Evolutionary conservation across 1,140 invertebrate species (phyloP).

Genomic region (Neuroterus valhalla): DNA sequence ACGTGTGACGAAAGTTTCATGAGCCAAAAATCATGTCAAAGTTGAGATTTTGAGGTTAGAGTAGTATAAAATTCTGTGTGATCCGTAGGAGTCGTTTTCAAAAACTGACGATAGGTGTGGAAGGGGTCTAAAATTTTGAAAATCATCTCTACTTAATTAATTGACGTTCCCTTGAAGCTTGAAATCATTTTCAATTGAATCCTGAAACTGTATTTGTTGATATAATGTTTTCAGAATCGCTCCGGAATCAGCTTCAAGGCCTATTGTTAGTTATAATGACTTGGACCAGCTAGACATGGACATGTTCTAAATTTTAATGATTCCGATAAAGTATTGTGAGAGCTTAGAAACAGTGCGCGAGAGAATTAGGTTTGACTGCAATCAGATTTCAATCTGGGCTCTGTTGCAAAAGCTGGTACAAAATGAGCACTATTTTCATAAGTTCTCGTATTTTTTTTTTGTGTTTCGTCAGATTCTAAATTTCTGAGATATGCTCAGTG

Average conservation of each 20-base stretch:
- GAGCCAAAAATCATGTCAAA: too few relatives aligned
- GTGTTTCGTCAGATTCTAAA: too few relatives aligned
- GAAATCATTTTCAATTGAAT: constrained; percentile 31
- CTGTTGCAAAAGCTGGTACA: constrained; percentile 53
- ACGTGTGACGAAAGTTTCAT: too few relatives aligned
- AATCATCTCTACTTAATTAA: too few relatives aligned
- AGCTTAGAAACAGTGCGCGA: constrained; percentile 14
- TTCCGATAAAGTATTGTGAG: constrained; percentile 20
- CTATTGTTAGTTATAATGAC: constrained; percentile 88
- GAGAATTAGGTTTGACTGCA: background rate
- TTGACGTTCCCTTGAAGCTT: too few relatives aligned
- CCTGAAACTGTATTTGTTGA: constrained; percentile 50
- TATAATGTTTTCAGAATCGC: constrained; percentile 77
- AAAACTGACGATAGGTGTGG: too few relatives aligned
- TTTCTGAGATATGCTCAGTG: too few relatives aligned
- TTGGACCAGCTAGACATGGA: constrained; percentile 88
- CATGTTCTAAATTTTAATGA: constrained; percentile 76
- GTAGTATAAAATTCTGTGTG: too few relatives aligned
- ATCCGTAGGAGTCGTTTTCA: too few relatives aligned
- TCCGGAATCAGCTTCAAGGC: constrained; percentile 78
- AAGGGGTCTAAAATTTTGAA: too few relatives aligned
- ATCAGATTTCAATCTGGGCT: constrained; percentile 43
- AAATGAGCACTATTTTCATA: constrained; percentile 48
- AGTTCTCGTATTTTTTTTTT: constrained; percentile 7
- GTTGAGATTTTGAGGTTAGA: too few relatives aligned